phyloP scores from a whole-genome alignment of 1,140 invertebrate species.

The Anadara kagoshimensis region DNA sequence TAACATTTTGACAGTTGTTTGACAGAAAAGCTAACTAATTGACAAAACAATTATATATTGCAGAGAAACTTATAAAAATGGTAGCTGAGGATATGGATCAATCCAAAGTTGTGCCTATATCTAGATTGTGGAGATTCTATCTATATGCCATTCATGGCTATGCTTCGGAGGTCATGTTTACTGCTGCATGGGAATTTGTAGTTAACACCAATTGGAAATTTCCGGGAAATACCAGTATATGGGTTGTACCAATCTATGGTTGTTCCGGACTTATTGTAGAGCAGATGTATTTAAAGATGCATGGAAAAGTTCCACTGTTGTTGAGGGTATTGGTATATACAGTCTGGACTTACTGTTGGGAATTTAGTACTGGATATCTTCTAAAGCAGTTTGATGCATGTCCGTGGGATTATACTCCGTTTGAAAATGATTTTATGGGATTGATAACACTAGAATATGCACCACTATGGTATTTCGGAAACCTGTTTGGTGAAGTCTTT shows the following conservation, averaged over 20 bases:
- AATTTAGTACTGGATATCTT: conserved; percentile 75
- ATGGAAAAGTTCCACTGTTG: conserved; percentile 66
- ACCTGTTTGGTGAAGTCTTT: conserved; percentile 70
- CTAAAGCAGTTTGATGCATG: conserved; percentile 75
- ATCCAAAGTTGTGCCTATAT: conserved; percentile 33
- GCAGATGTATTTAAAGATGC: conserved; percentile 67
- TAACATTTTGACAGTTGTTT: too few relatives aligned
- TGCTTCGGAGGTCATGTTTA: conserved; percentile 77
- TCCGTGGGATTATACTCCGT: conserved; percentile 77
- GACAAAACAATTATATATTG: background rate
- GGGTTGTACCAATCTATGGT: conserved; percentile 76
- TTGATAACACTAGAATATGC: conserved; percentile 77
- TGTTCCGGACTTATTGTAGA: conserved; percentile 72
- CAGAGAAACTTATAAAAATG: background rate
- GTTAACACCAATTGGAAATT: conserved; percentile 75
- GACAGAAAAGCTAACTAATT: too few relatives aligned
- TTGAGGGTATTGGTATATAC: conserved; percentile 74
- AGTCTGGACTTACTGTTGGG: conserved; percentile 76
- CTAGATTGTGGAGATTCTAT: conserved; percentile 71
- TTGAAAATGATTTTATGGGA: conserved; percentile 75
- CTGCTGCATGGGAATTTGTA: conserved; percentile 76
- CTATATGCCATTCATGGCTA: conserved; percentile 78
- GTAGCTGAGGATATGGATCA: conserved; percentile 77
- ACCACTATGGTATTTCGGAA: conserved; percentile 75
- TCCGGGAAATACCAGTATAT: conserved; percentile 75